Evolutionary conservation across 2,797 vertebrate genomes (phyloP), one percentile per base, ranked within the genome.

Genomic region (Thripadectes ignobilis): DNA sequence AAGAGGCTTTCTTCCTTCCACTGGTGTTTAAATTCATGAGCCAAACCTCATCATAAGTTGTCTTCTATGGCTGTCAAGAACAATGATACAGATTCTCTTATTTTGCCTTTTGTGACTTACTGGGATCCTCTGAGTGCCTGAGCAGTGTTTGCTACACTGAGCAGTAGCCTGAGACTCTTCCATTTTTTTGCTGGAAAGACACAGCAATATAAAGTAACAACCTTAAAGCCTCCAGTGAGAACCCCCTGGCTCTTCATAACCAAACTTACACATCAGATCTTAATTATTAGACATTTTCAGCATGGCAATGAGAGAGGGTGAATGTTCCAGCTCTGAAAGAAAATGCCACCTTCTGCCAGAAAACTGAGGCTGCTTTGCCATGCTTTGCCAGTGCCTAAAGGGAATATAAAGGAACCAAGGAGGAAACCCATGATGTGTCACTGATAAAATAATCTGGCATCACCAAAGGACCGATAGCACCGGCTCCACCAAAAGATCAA

Each of bases 1-100:
- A 78, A 84, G 69, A 91, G 48, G 41, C 52, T 91, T 92, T 92
- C 89, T 95, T 84, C 89, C 93, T 95, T 95, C 93, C 85, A 49
- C 54, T 68, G 84, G 52, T 89, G 57, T 48, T 96, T 39, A 89
- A 92, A 94, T 88, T 87, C 85, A 95, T 67, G 62, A 95, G 90
- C 78, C 91, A 85, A 95, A 96, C 88, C 83, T 73, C 43, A 8
- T 90, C 75, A 45, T 80, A 94, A 91, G 45, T 83, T 93, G 57
- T 54, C 76, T 91, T 93, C 94, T 91, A 92, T 71, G 92, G 74
- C 82, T 80, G 41, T 88, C 82, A 90, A 82, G 85, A 73, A 81
- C 72, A 78, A 85, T 2, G 14, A 78, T 39, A 39, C 4, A 80
- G 41, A 86, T 73, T 88, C 65, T 82, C 49, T 88, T 85, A 86